Evolutionary conservation across 1,140 invertebrate species (phyloP).

Genomic region (Reticulitermes speratus): DNA sequence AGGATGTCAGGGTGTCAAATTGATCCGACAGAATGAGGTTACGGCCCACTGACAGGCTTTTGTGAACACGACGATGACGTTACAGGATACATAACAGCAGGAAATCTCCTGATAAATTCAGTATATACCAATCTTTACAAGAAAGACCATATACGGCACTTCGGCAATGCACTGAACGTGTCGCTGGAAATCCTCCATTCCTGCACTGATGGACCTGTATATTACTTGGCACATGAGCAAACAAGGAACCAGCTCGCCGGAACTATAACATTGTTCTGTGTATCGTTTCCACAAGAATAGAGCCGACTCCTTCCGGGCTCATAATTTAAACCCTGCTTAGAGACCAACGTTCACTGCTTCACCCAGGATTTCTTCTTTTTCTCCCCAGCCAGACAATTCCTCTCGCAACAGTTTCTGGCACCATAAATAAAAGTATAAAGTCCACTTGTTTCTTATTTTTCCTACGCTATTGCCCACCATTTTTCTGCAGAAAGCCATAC

Average conservation of each 20-base stretch:
- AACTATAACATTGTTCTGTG: slow-evolving; percentile 22
- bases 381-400: neutral
- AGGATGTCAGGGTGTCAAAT: too few species aligned
- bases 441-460: slow-evolving; percentile 25
- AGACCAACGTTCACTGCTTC: neutral
- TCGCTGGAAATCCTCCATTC: neutral
- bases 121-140: too few species aligned
- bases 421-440: slow-evolving; percentile 28
- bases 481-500: neutral
- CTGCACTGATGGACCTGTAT: neutral
- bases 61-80: too few species aligned
- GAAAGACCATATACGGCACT: neutral
- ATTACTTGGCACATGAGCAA: slow-evolving; percentile 11
- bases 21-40: too few species aligned
- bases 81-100: too few species aligned
- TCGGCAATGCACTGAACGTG: neutral
- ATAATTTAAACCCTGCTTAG: slow-evolving; percentile 24
- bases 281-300: slow-evolving; percentile 28
- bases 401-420: slow-evolving; percentile 16
- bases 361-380: slow-evolving; percentile 7
- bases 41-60: too few species aligned
- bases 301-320: slow-evolving; percentile 21
- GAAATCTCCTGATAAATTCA: too few species aligned
- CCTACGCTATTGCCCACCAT: neutral
- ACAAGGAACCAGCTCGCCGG: neutral